Evolutionary conservation across 1,140 invertebrate species (phyloP), one percentile per base, ranked within the genome.

Genomic region (Episyrphus balteatus): DNA sequence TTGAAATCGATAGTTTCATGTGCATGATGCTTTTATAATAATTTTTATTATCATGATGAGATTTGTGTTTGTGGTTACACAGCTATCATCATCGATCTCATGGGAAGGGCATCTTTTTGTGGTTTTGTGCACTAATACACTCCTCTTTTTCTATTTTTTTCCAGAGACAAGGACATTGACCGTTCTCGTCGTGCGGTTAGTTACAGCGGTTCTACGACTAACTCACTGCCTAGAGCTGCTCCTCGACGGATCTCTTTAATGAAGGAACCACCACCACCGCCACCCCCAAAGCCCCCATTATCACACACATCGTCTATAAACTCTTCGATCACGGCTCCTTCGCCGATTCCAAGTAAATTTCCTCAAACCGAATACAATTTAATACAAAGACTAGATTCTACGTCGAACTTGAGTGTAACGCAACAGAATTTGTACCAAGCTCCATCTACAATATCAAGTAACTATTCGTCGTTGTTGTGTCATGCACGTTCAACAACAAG

Each of bases 121-220:
- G 21, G 21, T 26, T 26, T 26, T 26, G 21, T 26, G 21, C 8
- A 8, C 21, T 26, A 26, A 26, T 26, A 26, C 21, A 3, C 8
- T 26, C 3, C 8, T 34, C 15, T 33, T 19, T 44, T 39, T 36
- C n/a, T 41, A 18, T 52, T 15, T 48, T 12, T 32, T 54, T 66
- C 2, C 53, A 66, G 63, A 51, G 63, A 66, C 44, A 66, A 63
- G 40, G 60, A 63, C 56, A 62, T 61, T 54, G 63, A 66, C 59
- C 59, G 63, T 44, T 64, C 58, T 51, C 63, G 63, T 39, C 59
- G 63, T 3, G 59, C 63, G 19, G 55, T 58, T 14, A 64, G 63
- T 40, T 66, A 66, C 56, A 58, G 58, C 15, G 62, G 55, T 34
- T 18, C 31, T 38, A 42, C 49, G 15, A 42, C 43, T 8, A 43